Evolutionary conservation across 2,888 invertebrate genomes (phyloP), one percentile per base, ranked within the genome.

Genomic region (Drosophila birchii): DNA sequence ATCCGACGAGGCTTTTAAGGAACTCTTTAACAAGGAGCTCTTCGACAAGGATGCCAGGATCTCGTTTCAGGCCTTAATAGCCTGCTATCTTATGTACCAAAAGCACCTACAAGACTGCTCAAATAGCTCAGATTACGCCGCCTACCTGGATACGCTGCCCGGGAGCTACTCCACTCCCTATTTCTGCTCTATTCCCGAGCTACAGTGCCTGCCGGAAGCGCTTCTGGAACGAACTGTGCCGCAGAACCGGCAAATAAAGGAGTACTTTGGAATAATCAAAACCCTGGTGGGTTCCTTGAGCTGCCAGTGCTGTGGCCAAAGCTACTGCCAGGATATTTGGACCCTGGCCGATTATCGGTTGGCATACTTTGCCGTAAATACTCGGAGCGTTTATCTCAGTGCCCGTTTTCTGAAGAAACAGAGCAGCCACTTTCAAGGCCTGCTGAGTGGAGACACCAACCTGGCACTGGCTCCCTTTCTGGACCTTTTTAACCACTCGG

Each of bases 401-500:
- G 91, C 94, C 43, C 92, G 94, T 58, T 91, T 93, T 55, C 88
- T 93, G 36, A 90, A 91, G 70, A 88, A 93, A 23, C 86, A 93
- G 29, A 88, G 93, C 34, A 90, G 89, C 39, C 76, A 80, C 63
- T 90, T 91, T 45, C 80, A 83, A 47, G 39, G 76, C 4, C 74
- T 94, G 36, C 91, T 95, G 68, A 92, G 91, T 76, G 95, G 95
- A 91, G 94, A 94, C 78, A 94, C 95, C 32, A 94, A 94, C 77
- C 94, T 95, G 92, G 97, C 97, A 7, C 92, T 98, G 55, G 97
- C 97, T 74, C 98, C 98, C 0, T 97, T 96, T 91, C 93, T 98
- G 70, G 98, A 98, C 92, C 94, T 98, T 93, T 96, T 98, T 75
- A 98, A 98, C 93, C 98, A 98, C 90, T 95, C 95, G 62, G 93